These are phyloP conservation scores for Hylaeus anthracinus DNA, from an alignment of 1,140 invertebrate genomes.

Conservation along the genomic window DNA sequence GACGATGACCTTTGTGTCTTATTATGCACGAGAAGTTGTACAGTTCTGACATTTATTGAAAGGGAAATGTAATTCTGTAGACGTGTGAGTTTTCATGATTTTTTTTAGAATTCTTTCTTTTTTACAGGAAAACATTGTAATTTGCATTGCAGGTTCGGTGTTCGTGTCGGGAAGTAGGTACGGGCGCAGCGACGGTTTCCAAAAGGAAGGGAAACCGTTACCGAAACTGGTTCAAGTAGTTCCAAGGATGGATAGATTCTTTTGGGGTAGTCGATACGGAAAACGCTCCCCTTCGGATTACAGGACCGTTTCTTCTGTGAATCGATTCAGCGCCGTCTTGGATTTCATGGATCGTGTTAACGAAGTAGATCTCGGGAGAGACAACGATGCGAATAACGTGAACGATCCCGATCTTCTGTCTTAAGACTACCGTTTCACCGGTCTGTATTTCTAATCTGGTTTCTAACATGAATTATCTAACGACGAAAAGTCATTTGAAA, in stretches of 20 bases:
- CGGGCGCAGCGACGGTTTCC: constrained; percentile 37
- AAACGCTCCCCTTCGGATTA: constrained; percentile 50
- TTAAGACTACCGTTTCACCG: neutral
- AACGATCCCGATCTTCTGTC: constrained; percentile 25
- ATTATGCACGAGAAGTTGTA: too few species aligned
- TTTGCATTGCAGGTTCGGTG: constrained; percentile 10
- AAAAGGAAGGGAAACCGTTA: constrained; percentile 1
- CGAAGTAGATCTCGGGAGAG: constrained; percentile 6
- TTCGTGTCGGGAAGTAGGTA: constrained; percentile 47
- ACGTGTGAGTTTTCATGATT: neutral
- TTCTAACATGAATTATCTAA: neutral
- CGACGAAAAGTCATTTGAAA: neutral
- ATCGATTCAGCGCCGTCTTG: constrained; percentile 44
- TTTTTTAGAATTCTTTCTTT: neutral
- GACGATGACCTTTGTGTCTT: neutral
- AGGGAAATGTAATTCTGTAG: too few species aligned
- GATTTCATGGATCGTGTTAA: constrained; percentile 48
- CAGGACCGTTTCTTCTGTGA: constrained; percentile 8
- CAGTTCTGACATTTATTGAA: too few species aligned
- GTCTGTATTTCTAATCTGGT: neutral
- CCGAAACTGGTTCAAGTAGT: constrained; percentile 49
- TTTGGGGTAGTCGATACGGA: constrained; percentile 66
- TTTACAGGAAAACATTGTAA: neutral
- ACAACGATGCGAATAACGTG: constrained; percentile 12
- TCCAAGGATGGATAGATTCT: constrained; percentile 65